Conservation (phyloP, 2,797 vertebrate species). For the Vultur gryphus region DNA sequence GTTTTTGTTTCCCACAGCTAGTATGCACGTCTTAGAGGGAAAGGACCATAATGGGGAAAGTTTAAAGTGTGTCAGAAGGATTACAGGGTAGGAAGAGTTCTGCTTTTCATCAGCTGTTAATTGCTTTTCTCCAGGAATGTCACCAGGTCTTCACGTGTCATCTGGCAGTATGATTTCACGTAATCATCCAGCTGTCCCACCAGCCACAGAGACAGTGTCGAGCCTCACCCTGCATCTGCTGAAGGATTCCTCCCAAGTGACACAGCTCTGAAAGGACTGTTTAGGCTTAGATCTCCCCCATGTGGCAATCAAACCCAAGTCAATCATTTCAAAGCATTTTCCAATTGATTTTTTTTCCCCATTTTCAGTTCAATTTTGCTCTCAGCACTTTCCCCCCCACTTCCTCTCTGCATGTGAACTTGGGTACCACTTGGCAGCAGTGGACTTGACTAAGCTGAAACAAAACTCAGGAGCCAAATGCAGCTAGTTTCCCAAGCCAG, state of each 20-base stretch:
- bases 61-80: background rate
- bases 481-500: background rate
- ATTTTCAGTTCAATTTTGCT: background rate
- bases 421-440: background rate
- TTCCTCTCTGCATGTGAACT: background rate
- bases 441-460: background rate
- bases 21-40: background rate
- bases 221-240: background rate
- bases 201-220: background rate
- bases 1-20: background rate
- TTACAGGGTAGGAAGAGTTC: background rate
- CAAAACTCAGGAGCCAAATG: background rate
- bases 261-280: background rate
- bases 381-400: background rate
- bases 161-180: background rate
- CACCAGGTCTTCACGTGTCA: background rate
- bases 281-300: slow-evolving; percentile 17
- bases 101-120: background rate
- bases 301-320: background rate
- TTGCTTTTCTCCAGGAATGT: background rate
- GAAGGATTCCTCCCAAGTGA: background rate
- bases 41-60: background rate
- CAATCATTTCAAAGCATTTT: background rate
- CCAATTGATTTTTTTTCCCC: background rate
- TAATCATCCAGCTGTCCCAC: background rate